These are phyloP conservation scores for Epizoanthus fatuus DNA, from an alignment of 92 coral and sea anemone species.

Conservation along the genomic window DNA sequence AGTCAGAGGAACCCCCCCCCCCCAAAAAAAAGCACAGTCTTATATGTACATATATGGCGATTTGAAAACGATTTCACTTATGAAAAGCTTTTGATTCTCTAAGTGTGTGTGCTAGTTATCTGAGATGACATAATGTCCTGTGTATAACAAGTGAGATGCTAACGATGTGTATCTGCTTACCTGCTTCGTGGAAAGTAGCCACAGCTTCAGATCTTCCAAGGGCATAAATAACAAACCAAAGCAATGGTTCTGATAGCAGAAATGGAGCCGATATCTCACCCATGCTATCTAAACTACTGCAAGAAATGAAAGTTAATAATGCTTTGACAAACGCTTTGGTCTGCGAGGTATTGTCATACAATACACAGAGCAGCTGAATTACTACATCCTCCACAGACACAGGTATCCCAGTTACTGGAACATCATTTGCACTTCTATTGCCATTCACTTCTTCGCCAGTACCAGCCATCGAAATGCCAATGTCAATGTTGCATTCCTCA, in stretches of 20 bases:
- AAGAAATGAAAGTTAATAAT: constrained; percentile 43
- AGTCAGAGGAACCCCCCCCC: too few species aligned
- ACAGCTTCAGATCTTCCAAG: constrained; percentile 78
- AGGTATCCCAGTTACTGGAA: constrained; percentile 67
- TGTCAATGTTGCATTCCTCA: constrained; percentile 65
- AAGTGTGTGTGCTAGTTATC: too few species aligned
- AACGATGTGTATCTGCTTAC: constrained; percentile 39
- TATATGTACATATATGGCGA: too few species aligned
- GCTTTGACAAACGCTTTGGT: constrained; percentile 60
- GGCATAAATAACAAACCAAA: constrained; percentile 83
- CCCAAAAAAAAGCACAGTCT: too few species aligned
- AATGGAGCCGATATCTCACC: not conserved
- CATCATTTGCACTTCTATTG: constrained; percentile 33
- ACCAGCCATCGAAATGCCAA: constrained; percentile 44
- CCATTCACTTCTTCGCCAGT: constrained; percentile 52
- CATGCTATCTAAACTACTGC: constrained; percentile 1
- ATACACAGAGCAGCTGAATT: constrained; percentile 79
- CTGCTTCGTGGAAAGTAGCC: constrained; percentile 72
- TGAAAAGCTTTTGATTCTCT: too few species aligned
- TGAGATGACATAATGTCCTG: too few species aligned
- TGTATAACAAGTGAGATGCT: too few species aligned
- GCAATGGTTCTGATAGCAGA: constrained; percentile 85
- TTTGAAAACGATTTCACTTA: too few species aligned
- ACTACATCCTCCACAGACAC: constrained; percentile 93
- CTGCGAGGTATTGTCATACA: constrained; percentile 70